Evolutionary conservation across 1,140 invertebrate species (phyloP), one percentile per base, ranked within the genome.

Genomic region (Galleria mellonella): DNA sequence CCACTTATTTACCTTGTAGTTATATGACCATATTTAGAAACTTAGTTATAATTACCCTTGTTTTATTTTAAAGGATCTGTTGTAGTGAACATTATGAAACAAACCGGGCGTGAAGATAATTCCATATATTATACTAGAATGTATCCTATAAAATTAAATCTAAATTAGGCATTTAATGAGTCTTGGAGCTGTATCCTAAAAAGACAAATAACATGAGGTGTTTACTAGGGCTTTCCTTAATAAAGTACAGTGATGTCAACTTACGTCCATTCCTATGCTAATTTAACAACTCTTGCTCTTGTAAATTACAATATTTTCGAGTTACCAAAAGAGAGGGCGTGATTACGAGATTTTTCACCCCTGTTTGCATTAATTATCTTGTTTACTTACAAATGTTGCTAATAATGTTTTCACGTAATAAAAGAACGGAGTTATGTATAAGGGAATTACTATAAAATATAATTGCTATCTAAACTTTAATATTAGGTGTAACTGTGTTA

Each of bases 261-360:
- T 65, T 43, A 35, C 39, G 51, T 13, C 50, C 29, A 75, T 83
- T 69, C 43, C 42, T 62, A 83, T 79, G 75, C 64, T 55, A 83
- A 83, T 83, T 54, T 66, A 54, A 70, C 62, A 75, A 71, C 73
- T 66, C 55, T 72, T 71, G 64, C 60, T 66, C 47, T 63, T 68
- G 56, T 62, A 65, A 71, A 72, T 72, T 62, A 69, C 67, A 67
- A 73, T 72, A 72, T 68, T 72, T 72, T 66, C 47, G 53, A 59
- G 51, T 62, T 55, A 23, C 35, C 58, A 50, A 44, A 43, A 47
- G 48, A 49, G 46, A 60, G 27, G 28, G 47, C 49, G 47, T 51
- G 37, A 62, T 59, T 41, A 39, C 40, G 48, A 51, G 49, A 43
- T 48, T 67, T 62, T 60, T 52, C 51, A 55, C 49, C 46, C 56